Base-by-base conservation (phyloP, 2,888 invertebrate genomes). In the Monochamus alternatus region DNA sequence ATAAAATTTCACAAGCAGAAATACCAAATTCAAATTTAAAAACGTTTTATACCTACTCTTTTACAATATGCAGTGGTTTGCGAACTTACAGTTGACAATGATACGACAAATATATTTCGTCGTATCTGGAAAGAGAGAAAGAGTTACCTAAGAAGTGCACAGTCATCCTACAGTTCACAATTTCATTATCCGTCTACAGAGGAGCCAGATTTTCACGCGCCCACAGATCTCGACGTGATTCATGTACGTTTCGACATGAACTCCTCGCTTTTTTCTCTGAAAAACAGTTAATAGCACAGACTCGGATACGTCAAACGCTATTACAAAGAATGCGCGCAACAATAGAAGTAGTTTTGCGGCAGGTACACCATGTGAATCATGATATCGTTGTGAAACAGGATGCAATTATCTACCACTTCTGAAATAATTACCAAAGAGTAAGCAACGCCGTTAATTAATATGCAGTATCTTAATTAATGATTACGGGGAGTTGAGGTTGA, bases 381-480 rank as follows among this genome's bases (percentile, higher is more conserved):
- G 75, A 72, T 76, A 80, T 72, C 74, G 77, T 80, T 80, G 81
- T 80, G 79, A 81, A 82, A 81, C 82, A 81, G 82, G 82, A 82
- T 82, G 82, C 82, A 81, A 82, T 82, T 82, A 82, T 81, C 75
- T 79, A 75, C 80, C 75, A 81, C 81, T 80, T 77, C 78, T 81
- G 80, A 79, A 76, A 77, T 81, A 81, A 82, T 82, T 82, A 80
- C 80, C 70, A 66, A 78, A 75, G 78, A 78, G 78, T 77, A 80
- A 80, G 78, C 78, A 77, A 76, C 78, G 77, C 75, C 78, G 80
- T 80, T 80, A 82, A 82, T 82, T 81, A 82, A 76, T 78, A 75
- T 74, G 77, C 75, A 75, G 78, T 81, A 79, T 79, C 73, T 78
- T 81, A 81, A 82, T 81, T 82, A 80, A 78, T 73, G 69, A 58